These are phyloP conservation scores for Siniperca knerii DNA, from an alignment of 2,113 vertebrate species.

Conservation along the genomic window DNA sequence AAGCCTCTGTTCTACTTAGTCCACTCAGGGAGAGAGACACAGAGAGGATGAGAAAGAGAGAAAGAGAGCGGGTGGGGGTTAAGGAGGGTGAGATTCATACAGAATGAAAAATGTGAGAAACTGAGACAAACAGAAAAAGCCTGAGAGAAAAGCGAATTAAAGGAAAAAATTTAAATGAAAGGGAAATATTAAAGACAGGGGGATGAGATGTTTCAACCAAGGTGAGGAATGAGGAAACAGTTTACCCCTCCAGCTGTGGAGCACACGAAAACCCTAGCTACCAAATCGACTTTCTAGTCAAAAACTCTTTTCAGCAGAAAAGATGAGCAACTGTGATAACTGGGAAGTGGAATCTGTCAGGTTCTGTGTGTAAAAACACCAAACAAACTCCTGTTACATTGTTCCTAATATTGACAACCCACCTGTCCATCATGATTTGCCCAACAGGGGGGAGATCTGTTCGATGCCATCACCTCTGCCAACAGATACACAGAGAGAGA, in stretches of 20 bases:
- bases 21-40: constrained; percentile 42
- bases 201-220: constrained; percentile 24
- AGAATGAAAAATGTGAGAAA: constrained; percentile 28
- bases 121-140: constrained; percentile 5
- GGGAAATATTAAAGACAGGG: constrained; percentile 23
- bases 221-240: constrained; percentile 23
- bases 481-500: constrained; percentile 98
- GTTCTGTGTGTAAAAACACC: constrained; percentile 9
- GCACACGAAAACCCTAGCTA: constrained; percentile 11
- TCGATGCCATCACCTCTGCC: constrained; percentile 98
- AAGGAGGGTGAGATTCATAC: constrained; percentile 4
- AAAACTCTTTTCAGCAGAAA: constrained; percentile 34
- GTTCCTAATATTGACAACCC: constrained; percentile 6
- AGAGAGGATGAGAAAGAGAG: neutral
- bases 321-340: constrained; percentile 29
- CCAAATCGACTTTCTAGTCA: neutral
- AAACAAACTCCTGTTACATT: constrained; percentile 1
- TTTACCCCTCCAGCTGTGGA: constrained; percentile 40
- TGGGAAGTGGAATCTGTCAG: constrained; percentile 15
- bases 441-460: constrained; percentile 95
- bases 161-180: constrained; percentile 12
- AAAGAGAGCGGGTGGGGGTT: neutral
- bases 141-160: constrained; percentile 14
- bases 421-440: constrained; percentile 3
- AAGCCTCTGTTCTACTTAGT: constrained; percentile 70